phyloP scores from a whole-genome alignment of 2,113 vertebrate species.

The Chrysemys picta region DNA sequence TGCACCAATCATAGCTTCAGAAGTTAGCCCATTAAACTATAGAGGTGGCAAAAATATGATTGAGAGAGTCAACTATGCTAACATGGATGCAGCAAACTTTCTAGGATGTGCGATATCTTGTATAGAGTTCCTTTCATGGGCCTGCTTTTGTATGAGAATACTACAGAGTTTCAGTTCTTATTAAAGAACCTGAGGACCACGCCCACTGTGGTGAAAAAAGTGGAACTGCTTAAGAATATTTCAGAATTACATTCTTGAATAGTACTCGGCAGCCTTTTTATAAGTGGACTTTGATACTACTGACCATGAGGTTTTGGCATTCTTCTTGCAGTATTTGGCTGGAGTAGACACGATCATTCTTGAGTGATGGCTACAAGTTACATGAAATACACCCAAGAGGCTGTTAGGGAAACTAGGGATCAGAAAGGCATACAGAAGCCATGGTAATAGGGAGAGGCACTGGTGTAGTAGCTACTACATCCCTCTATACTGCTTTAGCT shows the following conservation, averaged over 20 bases:
- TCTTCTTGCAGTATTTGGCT: background rate
- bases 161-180: background rate
- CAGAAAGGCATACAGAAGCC: background rate
- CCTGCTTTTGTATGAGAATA: background rate
- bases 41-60: rapidly evolving
- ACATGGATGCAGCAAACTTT: background rate
- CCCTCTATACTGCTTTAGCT: background rate
- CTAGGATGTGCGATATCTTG: background rate
- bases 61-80: background rate
- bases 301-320: background rate
- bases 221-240: background rate
- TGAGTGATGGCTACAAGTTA: background rate
- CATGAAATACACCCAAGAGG: background rate
- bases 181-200: background rate
- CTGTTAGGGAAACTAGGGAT: background rate
- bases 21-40: background rate
- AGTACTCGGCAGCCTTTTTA: background rate
- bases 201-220: background rate
- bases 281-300: background rate
- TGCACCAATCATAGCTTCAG: background rate
- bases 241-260: background rate
- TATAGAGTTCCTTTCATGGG: background rate
- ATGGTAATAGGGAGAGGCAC: background rate
- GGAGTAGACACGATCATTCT: background rate
- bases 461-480: background rate